Base-by-base conservation (phyloP, 1,140 invertebrate species). In the Halotydeus destructor region DNA sequence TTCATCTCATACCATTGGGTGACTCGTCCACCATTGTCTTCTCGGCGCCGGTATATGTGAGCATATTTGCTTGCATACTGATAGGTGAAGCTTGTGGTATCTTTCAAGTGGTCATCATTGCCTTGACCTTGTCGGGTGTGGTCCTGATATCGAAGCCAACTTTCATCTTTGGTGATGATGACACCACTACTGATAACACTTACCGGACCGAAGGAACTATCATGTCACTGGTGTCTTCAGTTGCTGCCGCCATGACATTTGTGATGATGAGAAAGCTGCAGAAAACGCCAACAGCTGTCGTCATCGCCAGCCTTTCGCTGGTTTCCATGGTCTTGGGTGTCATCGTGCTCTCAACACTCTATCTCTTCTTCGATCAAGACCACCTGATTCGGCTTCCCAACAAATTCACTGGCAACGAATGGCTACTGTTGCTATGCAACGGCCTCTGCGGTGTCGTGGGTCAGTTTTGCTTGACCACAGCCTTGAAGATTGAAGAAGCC, bases 201-300 rank as follows among this genome's bases (percentile, higher is more conserved):
- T 25, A 49, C 22, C 26, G 19, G 16, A 59, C 79, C 14, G 74
- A 74, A 69, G 78, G 78, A 41, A 74, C 77, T 4, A 66, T 78
- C 1, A 75, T 78, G 18, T 79, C 81, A 25, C 75, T 84, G 50
- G 68, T 74, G 19, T 77, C 79, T 0, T 83, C 80, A 24, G 64
- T 85, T 37, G 81, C 84, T 54, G 78, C 78, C 22, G 80, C 82
- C 9, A 82, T 81, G 58, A 80, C 77, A 6, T 84, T 83, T 55
- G 75, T 86, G 31, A 56, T 84, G 35, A 60, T 88, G 30, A 64
- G 81, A 45, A 75, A 80, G 5, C 62, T 88, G 2, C 84, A 85
- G 58, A 75, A 74, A 3, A 65, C 84, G 33, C 79, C 84, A 61
- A 82, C 79, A 56, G 78, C 78, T 45, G 78, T 47, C 11, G 43